A percentile compares a stretch with the other conserved stretches of the same genome.
These are phyloP conservation scores for Catocala sponsa DNA, from an alignment of 2,888 invertebrate genomes.

Conservation along the genomic window DNA sequence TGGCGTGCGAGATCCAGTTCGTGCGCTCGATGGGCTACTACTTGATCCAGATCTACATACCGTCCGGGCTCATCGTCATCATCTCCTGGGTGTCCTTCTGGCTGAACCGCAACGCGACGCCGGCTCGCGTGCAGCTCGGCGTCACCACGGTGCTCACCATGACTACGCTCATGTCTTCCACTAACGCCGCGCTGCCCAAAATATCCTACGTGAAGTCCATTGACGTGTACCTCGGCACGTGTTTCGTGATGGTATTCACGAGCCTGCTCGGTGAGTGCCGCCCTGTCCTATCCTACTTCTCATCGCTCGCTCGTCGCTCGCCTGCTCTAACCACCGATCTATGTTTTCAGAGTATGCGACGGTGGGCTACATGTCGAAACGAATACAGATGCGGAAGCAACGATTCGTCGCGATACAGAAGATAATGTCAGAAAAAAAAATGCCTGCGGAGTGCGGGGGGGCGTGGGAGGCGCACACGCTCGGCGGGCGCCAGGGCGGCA, in stretches of 20 bases:
- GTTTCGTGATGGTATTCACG: slow-evolving; percentile 99
- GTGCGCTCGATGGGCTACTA: slow-evolving; percentile 99
- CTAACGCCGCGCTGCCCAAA: slow-evolving; percentile 97
- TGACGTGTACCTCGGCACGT: slow-evolving; percentile 98
- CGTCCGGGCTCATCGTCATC: slow-evolving; percentile 97
- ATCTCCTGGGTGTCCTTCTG: slow-evolving; percentile 98
- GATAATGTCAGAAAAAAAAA: slow-evolving; percentile 95
- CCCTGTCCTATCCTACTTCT: not conserved
- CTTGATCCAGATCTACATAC: slow-evolving; percentile 98
- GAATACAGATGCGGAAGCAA: slow-evolving; percentile 97
- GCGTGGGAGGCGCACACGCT: slow-evolving; percentile 89
- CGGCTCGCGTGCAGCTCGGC: slow-evolving; percentile 96
- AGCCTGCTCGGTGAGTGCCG: slow-evolving; percentile 93
- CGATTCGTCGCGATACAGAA: slow-evolving; percentile 95
- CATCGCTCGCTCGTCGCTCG: not conserved
- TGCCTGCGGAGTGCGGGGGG: slow-evolving; percentile 91
- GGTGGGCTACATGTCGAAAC: slow-evolving; percentile 98
- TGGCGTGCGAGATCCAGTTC: slow-evolving; percentile 97
- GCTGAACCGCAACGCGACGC: slow-evolving; percentile 97
- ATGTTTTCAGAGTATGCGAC: slow-evolving; percentile 95
- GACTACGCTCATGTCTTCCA: slow-evolving; percentile 98
- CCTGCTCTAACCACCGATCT: not conserved
- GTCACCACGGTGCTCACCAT: slow-evolving; percentile 98
- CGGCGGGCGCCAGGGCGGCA: slow-evolving; percentile 89
- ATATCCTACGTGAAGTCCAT: slow-evolving; percentile 98